These are phyloP conservation scores for Drosophila ananassae DNA, from an alignment of 1,140 invertebrate genomes.

Conservation along the genomic window DNA sequence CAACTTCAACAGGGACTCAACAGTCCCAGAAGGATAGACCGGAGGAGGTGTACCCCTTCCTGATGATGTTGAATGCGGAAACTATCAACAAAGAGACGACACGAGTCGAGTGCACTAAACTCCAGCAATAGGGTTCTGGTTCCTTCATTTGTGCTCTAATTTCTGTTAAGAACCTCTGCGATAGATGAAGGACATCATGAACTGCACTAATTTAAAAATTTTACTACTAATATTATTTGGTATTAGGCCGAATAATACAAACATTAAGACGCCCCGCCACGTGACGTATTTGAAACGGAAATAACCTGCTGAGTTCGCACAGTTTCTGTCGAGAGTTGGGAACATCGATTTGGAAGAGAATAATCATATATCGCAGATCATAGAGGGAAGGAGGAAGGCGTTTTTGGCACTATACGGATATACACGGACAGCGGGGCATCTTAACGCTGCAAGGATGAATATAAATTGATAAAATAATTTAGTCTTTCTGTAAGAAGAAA, in stretches of 20 bases:
- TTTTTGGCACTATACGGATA: background rate
- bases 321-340: too few relatives aligned
- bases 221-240: too few relatives aligned
- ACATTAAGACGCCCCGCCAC: background rate
- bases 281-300: background rate
- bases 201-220: background rate
- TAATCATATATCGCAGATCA: too few relatives aligned
- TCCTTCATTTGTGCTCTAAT: background rate
- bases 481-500: conserved; percentile 9
- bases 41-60: conserved; percentile 3
- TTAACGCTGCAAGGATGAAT: background rate
- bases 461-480: background rate
- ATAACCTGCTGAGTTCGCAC: background rate
- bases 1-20: background rate
- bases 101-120: background rate
- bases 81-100: conserved; percentile 11
- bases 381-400: too few relatives aligned
- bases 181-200: background rate
- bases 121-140: too few relatives aligned
- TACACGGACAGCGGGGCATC: background rate
- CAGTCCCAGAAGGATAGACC: conserved; percentile 6
- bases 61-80: conserved; percentile 1
- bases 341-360: too few relatives aligned
- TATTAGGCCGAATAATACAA: too few relatives aligned
- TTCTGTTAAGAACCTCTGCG: too few relatives aligned